These are phyloP conservation scores for Cheilosia impressa DNA, from an alignment of 2,888 invertebrate genomes.

Conservation along the genomic window DNA sequence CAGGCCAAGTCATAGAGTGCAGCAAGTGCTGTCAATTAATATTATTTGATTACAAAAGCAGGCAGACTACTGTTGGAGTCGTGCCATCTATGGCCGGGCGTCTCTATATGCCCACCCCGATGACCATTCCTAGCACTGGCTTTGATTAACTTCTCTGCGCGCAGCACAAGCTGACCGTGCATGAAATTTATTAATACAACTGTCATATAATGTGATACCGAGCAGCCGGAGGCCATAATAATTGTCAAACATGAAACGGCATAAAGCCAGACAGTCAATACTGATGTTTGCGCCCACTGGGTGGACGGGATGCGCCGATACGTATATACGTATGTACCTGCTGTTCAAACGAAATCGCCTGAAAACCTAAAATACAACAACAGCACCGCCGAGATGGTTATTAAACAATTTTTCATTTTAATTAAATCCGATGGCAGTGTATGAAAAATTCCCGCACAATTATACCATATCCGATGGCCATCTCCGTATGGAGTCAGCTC, in stretches of 20 bases:
- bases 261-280: slow-evolving; percentile 43
- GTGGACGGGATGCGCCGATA: background rate
- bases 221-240: slow-evolving; percentile 42
- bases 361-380: slow-evolving; percentile 32
- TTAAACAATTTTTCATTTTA: slow-evolving; percentile 77
- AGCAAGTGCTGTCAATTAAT: slow-evolving; percentile 64
- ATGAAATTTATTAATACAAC: slow-evolving; percentile 69
- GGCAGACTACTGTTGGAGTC: slow-evolving; percentile 25
- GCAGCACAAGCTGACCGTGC: slow-evolving; percentile 20
- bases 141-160: slow-evolving; percentile 51
- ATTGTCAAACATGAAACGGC: slow-evolving; percentile 59
- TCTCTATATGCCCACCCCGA: slow-evolving; percentile 6
- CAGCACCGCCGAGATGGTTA: slow-evolving; percentile 50
- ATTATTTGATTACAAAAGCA: slow-evolving; percentile 67
- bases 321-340: background rate
- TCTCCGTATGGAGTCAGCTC: slow-evolving; percentile 65
- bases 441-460: slow-evolving; percentile 74
- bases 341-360: slow-evolving; percentile 1
- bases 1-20: slow-evolving; percentile 31
- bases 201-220: slow-evolving; percentile 64
- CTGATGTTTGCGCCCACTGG: background rate
- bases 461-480: slow-evolving; percentile 76
- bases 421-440: slow-evolving; percentile 75
- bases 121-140: slow-evolving; percentile 13
- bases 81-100: slow-evolving; percentile 48